phyloP scores from a whole-genome alignment of 2,113 vertebrate genomes.

The Tachysurus vachellii region DNA sequence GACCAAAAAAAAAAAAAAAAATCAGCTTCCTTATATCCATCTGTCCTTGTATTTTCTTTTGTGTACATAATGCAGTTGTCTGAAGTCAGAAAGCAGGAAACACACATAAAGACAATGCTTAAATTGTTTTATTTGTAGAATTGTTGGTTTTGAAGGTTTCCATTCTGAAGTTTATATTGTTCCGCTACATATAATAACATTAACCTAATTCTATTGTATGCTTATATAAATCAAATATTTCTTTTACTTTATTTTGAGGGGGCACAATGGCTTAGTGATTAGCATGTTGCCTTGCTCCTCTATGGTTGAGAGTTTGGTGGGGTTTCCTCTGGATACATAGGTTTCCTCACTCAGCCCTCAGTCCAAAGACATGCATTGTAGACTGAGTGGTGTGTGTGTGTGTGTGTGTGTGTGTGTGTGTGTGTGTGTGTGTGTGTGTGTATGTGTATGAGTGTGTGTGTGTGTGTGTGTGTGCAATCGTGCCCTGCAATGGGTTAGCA shows the following conservation, averaged over 20 bases:
- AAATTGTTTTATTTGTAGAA: background rate
- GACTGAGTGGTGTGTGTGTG: too few relatives aligned
- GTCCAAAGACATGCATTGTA: too few relatives aligned
- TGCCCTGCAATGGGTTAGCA: too few relatives aligned
- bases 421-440: too few relatives aligned
- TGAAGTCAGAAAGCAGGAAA: background rate
- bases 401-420: too few relatives aligned
- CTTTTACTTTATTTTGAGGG: background rate
- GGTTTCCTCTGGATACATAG: too few relatives aligned
- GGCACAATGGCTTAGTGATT: too few relatives aligned
- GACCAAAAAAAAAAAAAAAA: constrained; percentile 51
- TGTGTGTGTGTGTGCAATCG: background rate
- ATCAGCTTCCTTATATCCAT: constrained; percentile 31
- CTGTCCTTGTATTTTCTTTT: background rate
- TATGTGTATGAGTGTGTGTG: too few relatives aligned
- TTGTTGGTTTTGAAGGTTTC: background rate
- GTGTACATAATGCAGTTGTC: constrained; percentile 1
- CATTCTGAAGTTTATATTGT: background rate
- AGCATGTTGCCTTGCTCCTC: too few relatives aligned
- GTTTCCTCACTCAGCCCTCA: too few relatives aligned
- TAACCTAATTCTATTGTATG: background rate
- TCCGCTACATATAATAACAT: background rate
- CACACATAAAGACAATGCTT: background rate
- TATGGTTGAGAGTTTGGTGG: too few relatives aligned
- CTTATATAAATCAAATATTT: background rate